phyloP scores from a whole-genome alignment of 2,888 invertebrate genomes.

The Stenurella melanura region DNA sequence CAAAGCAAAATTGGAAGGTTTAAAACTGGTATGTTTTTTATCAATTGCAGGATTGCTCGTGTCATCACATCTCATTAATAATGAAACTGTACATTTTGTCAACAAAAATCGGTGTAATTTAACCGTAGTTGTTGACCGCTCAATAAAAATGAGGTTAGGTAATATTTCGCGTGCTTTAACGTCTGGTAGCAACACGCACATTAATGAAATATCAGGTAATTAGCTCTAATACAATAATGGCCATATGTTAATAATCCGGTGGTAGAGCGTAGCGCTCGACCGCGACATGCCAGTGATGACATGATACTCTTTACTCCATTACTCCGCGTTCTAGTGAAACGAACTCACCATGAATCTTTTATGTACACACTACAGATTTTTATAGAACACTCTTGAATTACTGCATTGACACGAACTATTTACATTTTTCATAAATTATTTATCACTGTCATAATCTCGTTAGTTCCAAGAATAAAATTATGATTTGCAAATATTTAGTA shows the following conservation, averaged over 20 bases:
- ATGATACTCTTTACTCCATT: constrained; percentile 51
- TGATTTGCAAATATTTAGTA: constrained; percentile 1
- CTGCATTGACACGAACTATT: constrained; percentile 36
- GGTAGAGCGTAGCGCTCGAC: constrained; percentile 44
- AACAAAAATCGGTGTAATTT: constrained; percentile 44
- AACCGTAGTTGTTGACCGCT: constrained; percentile 51
- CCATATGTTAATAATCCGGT: constrained; percentile 68
- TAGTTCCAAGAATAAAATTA: constrained; percentile 7
- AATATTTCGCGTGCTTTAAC: constrained; percentile 57
- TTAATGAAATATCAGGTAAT: constrained; percentile 71
- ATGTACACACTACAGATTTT: constrained; percentile 40
- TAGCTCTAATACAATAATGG: constrained; percentile 70
- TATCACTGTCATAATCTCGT: constrained; percentile 13
- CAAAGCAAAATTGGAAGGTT: constrained; percentile 7
- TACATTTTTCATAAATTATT: constrained; percentile 36
- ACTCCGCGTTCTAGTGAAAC: constrained; percentile 29
- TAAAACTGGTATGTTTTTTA: constrained; percentile 2
- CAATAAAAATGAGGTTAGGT: constrained; percentile 57
- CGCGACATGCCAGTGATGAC: constrained; percentile 53
- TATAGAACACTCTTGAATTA: constrained; percentile 36
- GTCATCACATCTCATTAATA: constrained; percentile 46
- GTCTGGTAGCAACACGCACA: constrained; percentile 63
- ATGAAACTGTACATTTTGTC: constrained; percentile 51
- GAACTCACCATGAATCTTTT: constrained; percentile 35
- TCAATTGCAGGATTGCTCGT: constrained; percentile 31